Evolutionary conservation across 2,113 vertebrate genomes (phyloP).

Genomic region (Spea bombifrons): DNA sequence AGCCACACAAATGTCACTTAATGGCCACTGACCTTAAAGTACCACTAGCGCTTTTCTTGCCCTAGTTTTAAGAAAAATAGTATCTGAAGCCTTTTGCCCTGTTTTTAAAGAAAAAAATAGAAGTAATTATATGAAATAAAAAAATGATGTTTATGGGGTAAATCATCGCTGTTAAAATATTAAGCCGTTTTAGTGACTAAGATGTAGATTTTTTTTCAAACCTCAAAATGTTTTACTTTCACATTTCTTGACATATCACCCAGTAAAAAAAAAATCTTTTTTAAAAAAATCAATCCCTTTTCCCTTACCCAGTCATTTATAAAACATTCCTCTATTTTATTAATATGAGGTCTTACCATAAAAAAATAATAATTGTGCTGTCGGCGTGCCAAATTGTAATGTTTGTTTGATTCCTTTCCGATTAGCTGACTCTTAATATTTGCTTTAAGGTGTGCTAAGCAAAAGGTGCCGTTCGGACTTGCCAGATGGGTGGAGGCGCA

Average conservation of each 20-base stretch:
- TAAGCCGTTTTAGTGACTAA: not conserved
- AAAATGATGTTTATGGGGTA: no score
- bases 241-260: no score
- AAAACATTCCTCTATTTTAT: slow-evolving; percentile 26
- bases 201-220: not conserved
- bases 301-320: slow-evolving; percentile 15
- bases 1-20: no score
- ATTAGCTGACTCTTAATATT: slow-evolving; percentile 37
- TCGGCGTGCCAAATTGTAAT: slow-evolving; percentile 25
- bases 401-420: slow-evolving; percentile 39
- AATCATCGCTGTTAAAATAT: no score
- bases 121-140: no score
- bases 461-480: slow-evolving; percentile 24
- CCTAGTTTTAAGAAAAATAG: no score
- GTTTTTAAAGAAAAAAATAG: not conserved
- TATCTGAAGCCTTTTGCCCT: no score
- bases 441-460: slow-evolving; percentile 37
- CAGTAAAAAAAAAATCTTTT: not conserved
- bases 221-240: not conserved
- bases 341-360: slow-evolving; percentile 11
- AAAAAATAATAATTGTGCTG: slow-evolving; percentile 33
- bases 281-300: not conserved
- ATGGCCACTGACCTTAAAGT: no score
- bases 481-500: slow-evolving; percentile 21
- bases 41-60: no score